phyloP scores from a whole-genome alignment of 2,113 vertebrate genomes.

The Sminthopsis crassicaudata region DNA sequence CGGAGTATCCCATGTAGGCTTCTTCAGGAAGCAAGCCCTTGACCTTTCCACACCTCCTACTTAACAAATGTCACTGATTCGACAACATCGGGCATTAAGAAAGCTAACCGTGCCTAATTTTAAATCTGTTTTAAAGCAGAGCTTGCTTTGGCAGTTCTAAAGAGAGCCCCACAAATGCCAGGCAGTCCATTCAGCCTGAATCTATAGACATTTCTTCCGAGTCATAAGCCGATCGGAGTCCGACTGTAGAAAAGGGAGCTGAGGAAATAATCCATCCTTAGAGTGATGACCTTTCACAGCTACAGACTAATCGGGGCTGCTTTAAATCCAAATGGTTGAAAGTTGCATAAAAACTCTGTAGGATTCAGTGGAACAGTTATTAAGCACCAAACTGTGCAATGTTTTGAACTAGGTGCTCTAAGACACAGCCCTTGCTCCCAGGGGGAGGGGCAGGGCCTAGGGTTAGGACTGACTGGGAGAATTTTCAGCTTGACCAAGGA shows the following conservation, averaged over 20 bases:
- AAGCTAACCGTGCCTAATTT: not conserved
- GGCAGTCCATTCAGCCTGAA: not conserved
- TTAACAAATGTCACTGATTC: slow-evolving; percentile 6
- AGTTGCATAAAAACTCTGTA: not conserved
- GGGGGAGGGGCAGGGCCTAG: no score
- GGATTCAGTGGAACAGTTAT: not conserved
- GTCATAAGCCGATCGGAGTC: not conserved
- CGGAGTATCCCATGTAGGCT: not conserved
- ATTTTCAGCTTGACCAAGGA: not conserved
- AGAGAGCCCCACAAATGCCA: not conserved
- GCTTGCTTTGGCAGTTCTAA: not conserved
- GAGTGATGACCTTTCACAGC: slow-evolving; percentile 21
- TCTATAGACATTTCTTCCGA: not conserved
- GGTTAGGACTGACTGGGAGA: not conserved
- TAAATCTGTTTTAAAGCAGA: not conserved
- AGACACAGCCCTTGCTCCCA: not conserved
- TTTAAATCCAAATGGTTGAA: slow-evolving; percentile 17
- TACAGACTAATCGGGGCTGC: not conserved
- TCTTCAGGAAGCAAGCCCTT: slow-evolving; percentile 14
- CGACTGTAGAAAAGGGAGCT: not conserved
- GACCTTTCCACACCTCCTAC: not conserved
- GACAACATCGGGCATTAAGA: not conserved
- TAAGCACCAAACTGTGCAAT: not conserved
- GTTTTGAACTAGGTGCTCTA: not conserved
- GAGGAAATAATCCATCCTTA: not conserved